Percentiles rank a stretch among this genome's conserved stretches.
These are phyloP conservation scores for Heterotilapia buettikoferi DNA, from an alignment of 2,113 vertebrate genomes.

Conservation along the genomic window DNA sequence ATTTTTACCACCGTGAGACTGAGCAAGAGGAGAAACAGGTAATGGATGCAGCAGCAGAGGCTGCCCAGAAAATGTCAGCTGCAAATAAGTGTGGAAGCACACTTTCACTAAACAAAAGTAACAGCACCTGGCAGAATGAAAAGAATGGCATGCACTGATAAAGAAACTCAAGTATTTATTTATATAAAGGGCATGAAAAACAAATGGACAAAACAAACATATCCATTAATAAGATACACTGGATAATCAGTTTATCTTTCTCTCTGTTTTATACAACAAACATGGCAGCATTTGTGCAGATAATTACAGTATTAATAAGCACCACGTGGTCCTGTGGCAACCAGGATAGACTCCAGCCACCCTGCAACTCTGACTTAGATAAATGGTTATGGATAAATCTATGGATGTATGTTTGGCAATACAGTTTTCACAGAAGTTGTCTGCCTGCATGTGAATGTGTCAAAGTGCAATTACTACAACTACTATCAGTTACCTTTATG, in stretches of 20 bases:
- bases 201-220: slow-evolving; percentile 12
- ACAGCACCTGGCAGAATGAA: slow-evolving; percentile 76
- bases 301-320: slow-evolving; percentile 47
- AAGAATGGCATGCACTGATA: slow-evolving; percentile 74
- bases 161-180: background rate
- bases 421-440: slow-evolving; percentile 27
- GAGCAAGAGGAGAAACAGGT: slow-evolving; percentile 87
- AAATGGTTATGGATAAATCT: background rate
- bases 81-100: slow-evolving; percentile 76
- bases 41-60: slow-evolving; percentile 77
- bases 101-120: slow-evolving; percentile 85
- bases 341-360: background rate
- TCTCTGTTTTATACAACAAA: slow-evolving; percentile 40
- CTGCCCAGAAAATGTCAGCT: slow-evolving; percentile 65
- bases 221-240: background rate
- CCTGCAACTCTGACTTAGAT: background rate
- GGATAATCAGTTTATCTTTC: background rate
- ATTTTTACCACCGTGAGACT: slow-evolving; percentile 95
- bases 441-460: slow-evolving; percentile 57
- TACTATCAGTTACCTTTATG: background rate
- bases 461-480: slow-evolving; percentile 68
- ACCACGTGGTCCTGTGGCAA: background rate
- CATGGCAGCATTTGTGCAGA: slow-evolving; percentile 30
- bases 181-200: slow-evolving; percentile 1
- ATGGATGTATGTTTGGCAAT: background rate